Base-by-base conservation (phyloP, 2,113 vertebrate species). In the Cavia porcellus region DNA sequence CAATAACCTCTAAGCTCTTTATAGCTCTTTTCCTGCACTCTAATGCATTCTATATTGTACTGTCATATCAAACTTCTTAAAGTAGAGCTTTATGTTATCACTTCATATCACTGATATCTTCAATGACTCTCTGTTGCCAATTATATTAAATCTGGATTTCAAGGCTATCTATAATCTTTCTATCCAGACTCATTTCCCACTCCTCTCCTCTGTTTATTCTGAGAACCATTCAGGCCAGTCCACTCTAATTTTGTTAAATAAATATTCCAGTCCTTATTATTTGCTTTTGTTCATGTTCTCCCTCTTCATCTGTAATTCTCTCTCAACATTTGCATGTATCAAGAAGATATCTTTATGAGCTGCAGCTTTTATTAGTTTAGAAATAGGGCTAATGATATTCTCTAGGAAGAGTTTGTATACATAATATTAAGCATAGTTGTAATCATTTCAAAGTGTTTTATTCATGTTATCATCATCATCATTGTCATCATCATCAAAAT, bases 1-100 rank as follows among this genome's bases (percentile, higher is more conserved):
- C 80, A 96, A 86, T 97, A 97, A 96, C 35, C 38, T 95, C 19
- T 92, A 90, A 98, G 94, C 85, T 92, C 90, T 84, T 92, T 61
- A 86, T 86, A 84, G 25, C 84, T 93, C 59, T 96, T 57, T 90
- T 96, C 52, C 32, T 83, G 72, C 19, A 61, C 55, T 92, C 20
- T 89, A 90, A 90, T 90, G 28, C 66, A 64, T 79, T 82, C 92
- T 97, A 66, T 96, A 86, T 90, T 95, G 86, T 96, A 24, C 35
- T 94, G 82, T 50, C 86, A 91, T 94, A 96, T 94, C 85, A 92
- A 61, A 83, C 38, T 88, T 92, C 86, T 96, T 94, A 95, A 81
- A 89, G 79, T 68, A 47, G 52, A 95, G 42, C 64, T 95, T 96
- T 94, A 74, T 83, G 80, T 98, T 82, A 96, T 95, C 52, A 92